Percentiles rank a stretch among this genome's conserved stretches.
Conservation (phyloP, 2,113 vertebrate species). For the Platanista minor region DNA sequence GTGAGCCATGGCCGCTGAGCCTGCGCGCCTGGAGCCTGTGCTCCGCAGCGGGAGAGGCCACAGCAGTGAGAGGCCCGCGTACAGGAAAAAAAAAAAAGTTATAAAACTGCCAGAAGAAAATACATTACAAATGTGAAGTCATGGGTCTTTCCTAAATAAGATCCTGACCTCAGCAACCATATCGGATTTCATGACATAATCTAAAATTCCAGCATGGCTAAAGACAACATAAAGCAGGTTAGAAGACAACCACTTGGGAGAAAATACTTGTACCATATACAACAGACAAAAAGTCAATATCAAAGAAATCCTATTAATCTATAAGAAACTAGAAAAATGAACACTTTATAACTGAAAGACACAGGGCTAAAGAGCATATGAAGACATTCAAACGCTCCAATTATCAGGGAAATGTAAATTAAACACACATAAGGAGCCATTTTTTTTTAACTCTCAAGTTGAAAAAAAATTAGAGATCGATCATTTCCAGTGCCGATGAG, state of each 20-base stretch:
- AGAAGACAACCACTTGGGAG: not conserved
- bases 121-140: not conserved
- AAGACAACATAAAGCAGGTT: not conserved
- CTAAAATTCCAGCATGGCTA: not conserved
- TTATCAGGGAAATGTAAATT: not conserved
- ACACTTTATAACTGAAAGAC: not conserved
- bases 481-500: not conserved
- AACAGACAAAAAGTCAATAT: not conserved
- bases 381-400: not conserved
- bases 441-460: not conserved
- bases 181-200: not conserved
- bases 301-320: not conserved
- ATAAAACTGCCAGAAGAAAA: not conserved
- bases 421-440: not conserved
- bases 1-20: too few species aligned
- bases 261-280: not conserved
- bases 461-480: not conserved
- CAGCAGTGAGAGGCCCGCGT: too few species aligned
- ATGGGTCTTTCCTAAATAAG: not conserved
- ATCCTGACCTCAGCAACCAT: not conserved
- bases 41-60: too few species aligned
- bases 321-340: not conserved
- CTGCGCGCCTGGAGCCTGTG: too few species aligned
- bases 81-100: constrained; percentile 2
- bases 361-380: not conserved